phyloP scores from a whole-genome alignment of 2,113 vertebrate species.

The Psittacara wagleri region DNA sequence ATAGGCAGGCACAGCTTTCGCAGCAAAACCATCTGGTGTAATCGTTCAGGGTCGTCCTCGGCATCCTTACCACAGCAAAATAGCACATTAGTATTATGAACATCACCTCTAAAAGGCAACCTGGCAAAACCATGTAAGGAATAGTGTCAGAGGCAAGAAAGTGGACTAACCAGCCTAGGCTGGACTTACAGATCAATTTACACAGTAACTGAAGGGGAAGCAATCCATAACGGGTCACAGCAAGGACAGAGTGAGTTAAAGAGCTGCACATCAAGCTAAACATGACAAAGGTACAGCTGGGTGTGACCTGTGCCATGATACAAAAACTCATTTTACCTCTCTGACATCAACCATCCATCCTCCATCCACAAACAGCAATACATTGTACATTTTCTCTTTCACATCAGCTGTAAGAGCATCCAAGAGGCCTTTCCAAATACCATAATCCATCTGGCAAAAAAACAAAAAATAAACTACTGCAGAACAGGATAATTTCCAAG shows the following conservation, averaged over 20 bases:
- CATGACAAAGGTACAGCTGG: neutral
- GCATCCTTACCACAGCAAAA: slow-evolving; percentile 76
- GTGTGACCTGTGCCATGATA: neutral
- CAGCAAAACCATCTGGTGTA: slow-evolving; percentile 87
- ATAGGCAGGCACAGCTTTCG: slow-evolving; percentile 90
- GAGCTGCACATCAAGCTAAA: neutral
- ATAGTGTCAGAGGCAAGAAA: neutral
- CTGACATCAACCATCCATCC: slow-evolving; percentile 98
- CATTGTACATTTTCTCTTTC: slow-evolving; percentile 97
- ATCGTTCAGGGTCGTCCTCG: slow-evolving; percentile 84
- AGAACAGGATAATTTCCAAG: neutral
- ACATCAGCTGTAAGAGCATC: slow-evolving; percentile 90
- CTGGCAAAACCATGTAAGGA: fast-evolving
- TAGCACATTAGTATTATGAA: fast-evolving
- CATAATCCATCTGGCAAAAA: slow-evolving; percentile 81
- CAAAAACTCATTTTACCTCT: slow-evolving; percentile 77
- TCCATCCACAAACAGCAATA: slow-evolving; percentile 95
- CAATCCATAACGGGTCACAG: neutral
- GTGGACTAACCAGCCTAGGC: neutral
- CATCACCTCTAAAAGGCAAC: neutral
- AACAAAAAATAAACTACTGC: neutral
- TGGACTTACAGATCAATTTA: neutral
- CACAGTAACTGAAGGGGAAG: neutral
- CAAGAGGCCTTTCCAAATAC: slow-evolving; percentile 87
- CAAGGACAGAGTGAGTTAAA: neutral